Base-by-base conservation (phyloP, 2,888 invertebrate genomes). In the Iphiclides podalirius region DNA sequence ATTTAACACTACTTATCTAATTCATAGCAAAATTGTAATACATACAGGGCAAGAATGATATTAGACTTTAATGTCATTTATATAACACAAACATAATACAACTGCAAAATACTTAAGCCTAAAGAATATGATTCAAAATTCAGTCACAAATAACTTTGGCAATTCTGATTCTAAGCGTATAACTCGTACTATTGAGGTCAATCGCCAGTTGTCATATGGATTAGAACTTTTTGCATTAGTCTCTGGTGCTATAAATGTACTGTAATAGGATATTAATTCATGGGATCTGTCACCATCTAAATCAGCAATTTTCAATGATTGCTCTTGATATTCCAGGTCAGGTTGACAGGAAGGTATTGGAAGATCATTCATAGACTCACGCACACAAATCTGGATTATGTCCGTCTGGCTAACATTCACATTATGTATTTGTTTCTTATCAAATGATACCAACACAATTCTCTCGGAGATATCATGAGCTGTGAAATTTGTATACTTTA, bases 341-440 rank as follows among this genome's bases (percentile, higher is more conserved):
- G 95, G 95, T 64, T 95, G 95, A 65, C 95, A 95, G 7, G 86
- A 67, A 1, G 82, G 81, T 42, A 77, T 52, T 0, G 83, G 71
- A 35, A 70, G 59, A 57, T 75, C 74, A 50, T 79, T 66, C 47
- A 81, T 65, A 0, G 73, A 64, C 1, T 79, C 86, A 59, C 88
- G 63, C 1, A 69, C 77, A 77, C 95, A 96, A 54, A 95, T 90
- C 70, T 95, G 95, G 1, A 92, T 89, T 39, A 95, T 91, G 59
- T 94, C 93, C n/a, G 92, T 93, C 67, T 94, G 93, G 67, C 94
- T 95, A 0, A 94, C 93, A 73, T 95, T 95, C 40, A 94, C 94
- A 60, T 61, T 63, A 63, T 93, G 93, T 0, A 93, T 92, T 66
- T 93, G 92, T 6, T 92, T 90, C 51, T 93, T 92, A 70, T 95